phyloP scores from a whole-genome alignment of 2,888 invertebrate species.

The Tinea pellionella region DNA sequence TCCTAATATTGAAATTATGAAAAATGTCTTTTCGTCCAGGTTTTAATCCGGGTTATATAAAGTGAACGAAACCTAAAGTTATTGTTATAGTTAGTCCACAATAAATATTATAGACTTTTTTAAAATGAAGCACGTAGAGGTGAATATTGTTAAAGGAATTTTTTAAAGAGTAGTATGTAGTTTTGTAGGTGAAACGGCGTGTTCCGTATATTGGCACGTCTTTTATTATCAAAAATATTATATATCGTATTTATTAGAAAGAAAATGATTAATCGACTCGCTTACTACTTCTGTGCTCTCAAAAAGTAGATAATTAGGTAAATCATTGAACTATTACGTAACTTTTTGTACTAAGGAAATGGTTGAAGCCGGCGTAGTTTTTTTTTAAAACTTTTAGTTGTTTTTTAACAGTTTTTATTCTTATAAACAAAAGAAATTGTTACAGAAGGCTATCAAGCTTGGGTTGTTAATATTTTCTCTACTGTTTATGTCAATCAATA shows the following conservation, averaged over 20 bases:
- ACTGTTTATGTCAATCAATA: slow-evolving; percentile 69
- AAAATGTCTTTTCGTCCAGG: too few relatives aligned
- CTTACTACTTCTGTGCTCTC: slow-evolving; percentile 15
- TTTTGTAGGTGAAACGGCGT: neutral
- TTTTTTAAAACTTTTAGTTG: slow-evolving; percentile 19
- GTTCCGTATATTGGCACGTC: neutral
- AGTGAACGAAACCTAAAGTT: neutral
- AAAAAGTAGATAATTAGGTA: slow-evolving; percentile 4
- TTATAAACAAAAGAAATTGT: too few relatives aligned
- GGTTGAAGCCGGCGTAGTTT: slow-evolving; percentile 5
- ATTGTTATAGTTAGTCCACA: slow-evolving; percentile 6
- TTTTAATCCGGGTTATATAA: neutral
- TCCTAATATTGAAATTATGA: too few relatives aligned
- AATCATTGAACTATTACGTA: neutral
- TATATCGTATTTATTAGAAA: neutral
- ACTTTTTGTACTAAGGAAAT: slow-evolving; percentile 3
- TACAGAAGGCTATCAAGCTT: slow-evolving; percentile 37
- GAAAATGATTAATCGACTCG: neutral
- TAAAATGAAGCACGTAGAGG: neutral
- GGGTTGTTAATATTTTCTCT: slow-evolving; percentile 44
- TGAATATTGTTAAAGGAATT: slow-evolving; percentile 1
- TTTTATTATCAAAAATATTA: neutral
- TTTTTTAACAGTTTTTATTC: too few relatives aligned
- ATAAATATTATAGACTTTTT: neutral
- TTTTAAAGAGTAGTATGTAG: neutral